Percentiles rank a stretch among this genome's conserved stretches.
These are phyloP conservation scores for Paralichthys olivaceus DNA, from an alignment of 2,113 vertebrate genomes.

Conservation along the genomic window DNA sequence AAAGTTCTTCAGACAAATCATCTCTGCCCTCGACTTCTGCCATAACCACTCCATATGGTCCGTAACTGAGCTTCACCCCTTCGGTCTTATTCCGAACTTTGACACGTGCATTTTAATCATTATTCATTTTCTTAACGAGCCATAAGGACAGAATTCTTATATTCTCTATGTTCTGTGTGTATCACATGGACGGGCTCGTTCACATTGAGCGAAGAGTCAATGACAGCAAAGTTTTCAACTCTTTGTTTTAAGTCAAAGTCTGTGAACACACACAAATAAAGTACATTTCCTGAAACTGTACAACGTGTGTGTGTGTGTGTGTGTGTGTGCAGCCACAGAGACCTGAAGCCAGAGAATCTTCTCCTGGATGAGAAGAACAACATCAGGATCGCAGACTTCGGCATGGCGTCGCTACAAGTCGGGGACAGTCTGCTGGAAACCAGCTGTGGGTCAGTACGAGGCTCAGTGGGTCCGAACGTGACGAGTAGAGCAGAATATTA, in stretches of 20 bases:
- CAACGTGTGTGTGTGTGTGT: slow-evolving; percentile 17
- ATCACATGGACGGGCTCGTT: too few relatives aligned
- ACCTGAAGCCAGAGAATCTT: slow-evolving; percentile 93
- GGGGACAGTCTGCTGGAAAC: slow-evolving; percentile 93
- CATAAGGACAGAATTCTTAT: neutral
- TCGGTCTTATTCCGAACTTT: neutral
- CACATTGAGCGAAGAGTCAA: too few relatives aligned
- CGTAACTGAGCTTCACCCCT: slow-evolving; percentile 33
- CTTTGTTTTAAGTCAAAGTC: too few relatives aligned
- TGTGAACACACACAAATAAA: too few relatives aligned
- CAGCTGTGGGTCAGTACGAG: slow-evolving; percentile 84
- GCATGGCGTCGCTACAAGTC: slow-evolving; percentile 94
- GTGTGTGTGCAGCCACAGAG: slow-evolving; percentile 86
- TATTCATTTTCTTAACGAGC: too few relatives aligned
- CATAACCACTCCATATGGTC: slow-evolving; percentile 95
- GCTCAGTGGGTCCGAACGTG: too few relatives aligned
- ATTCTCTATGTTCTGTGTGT: too few relatives aligned
- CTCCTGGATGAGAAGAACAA: slow-evolving; percentile 94
- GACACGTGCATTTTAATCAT: neutral
- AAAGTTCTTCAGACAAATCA: slow-evolving; percentile 95
- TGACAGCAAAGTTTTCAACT: too few relatives aligned
- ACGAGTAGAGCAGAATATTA: too few relatives aligned
- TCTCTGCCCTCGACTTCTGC: slow-evolving; percentile 92
- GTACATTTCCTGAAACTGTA: too few relatives aligned
- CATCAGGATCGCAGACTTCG: slow-evolving; percentile 93